Conservation (phyloP, 1,140 invertebrate species). For the Chrysopa pallens region DNA sequence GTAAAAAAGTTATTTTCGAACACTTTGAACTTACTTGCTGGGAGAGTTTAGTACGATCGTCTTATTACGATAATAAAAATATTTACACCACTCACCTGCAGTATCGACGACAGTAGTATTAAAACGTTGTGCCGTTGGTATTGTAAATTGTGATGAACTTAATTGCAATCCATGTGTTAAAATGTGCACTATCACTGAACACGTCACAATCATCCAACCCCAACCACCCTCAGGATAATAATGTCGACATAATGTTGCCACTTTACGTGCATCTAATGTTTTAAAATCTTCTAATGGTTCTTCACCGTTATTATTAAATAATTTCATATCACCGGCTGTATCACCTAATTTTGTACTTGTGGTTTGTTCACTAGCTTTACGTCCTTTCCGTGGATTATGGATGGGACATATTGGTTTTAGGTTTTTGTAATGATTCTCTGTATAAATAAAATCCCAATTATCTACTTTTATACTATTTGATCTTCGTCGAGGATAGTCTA, state of each 20-base stretch:
- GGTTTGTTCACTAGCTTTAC: not conserved
- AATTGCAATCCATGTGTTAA: conserved; percentile 46
- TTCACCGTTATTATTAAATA: not conserved
- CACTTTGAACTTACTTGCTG: too few relatives aligned
- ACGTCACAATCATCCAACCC: conserved; percentile 57
- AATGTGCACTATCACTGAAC: conserved; percentile 42
- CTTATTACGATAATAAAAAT: too few relatives aligned
- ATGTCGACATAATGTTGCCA: conserved; percentile 27
- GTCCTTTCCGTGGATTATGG: not conserved
- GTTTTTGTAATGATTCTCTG: conserved; percentile 7
- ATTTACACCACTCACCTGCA: conserved; percentile 10
- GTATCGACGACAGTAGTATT: conserved; percentile 13
- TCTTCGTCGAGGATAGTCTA: conserved; percentile 4
- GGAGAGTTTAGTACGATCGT: too few relatives aligned
- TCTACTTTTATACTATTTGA: conserved; percentile 14
- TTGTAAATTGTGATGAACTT: conserved; percentile 19
- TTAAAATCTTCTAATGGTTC: conserved; percentile 10
- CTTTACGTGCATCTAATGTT: conserved; percentile 15
- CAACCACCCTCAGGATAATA: conserved; percentile 67
- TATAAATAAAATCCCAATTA: conserved; percentile 18
- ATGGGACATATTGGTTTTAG: conserved; percentile 1
- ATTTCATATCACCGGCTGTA: not conserved
- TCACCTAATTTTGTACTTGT: not conserved
- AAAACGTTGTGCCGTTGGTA: conserved; percentile 13
- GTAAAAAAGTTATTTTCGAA: too few relatives aligned